Base-by-base conservation (phyloP, 1,140 invertebrate species). In the Orchesella cincta region DNA sequence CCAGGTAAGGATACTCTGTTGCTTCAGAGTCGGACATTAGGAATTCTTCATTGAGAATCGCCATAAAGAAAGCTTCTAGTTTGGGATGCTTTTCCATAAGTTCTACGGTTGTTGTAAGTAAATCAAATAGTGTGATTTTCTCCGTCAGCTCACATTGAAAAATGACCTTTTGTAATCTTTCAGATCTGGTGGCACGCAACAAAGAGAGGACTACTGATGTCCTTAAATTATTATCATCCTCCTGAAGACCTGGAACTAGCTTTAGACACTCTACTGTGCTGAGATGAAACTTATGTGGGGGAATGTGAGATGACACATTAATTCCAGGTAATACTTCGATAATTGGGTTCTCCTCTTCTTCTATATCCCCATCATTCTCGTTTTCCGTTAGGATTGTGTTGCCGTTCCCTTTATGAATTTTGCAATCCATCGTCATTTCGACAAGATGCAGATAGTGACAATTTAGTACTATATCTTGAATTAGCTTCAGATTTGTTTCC, bases 31-130 rank as follows among this genome's bases (percentile, higher is more conserved):
- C 62, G 5, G 62, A 12, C 12, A 67, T 5, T 5, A 67, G n/a
- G 33, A 31, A 67, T 23, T 67, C 62, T 8, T 67, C 62, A 33
- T 67, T 67, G 26, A 67, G 29, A 14, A 67, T 12, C 12, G 62
- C 62, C 31, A 67, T 5, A 23, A 67, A 67, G 8, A 67, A n/a
- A 8, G 62, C 62, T 29, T 67, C 62, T 29, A 67, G n/a, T 2
- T 67, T 67, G 62, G 62, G 62, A n/a, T 67, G 62, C 14, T 33
- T 3, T 23, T 67, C 62, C 62, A 67, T 67, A 14, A 67, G 28
- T 67, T 67, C 62, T 1, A 12, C 26, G 14, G 62, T 67, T 2
- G 33, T 67, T 14, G 8, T 29, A n/a, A 67, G 62, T 5, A 67
- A 26, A 5, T 14, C 12, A 12, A 1, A 33, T 12, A 67, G 62